These are phyloP conservation scores for Melanaphis sacchari DNA, from an alignment of 1,140 invertebrate species.

Conservation along the genomic window DNA sequence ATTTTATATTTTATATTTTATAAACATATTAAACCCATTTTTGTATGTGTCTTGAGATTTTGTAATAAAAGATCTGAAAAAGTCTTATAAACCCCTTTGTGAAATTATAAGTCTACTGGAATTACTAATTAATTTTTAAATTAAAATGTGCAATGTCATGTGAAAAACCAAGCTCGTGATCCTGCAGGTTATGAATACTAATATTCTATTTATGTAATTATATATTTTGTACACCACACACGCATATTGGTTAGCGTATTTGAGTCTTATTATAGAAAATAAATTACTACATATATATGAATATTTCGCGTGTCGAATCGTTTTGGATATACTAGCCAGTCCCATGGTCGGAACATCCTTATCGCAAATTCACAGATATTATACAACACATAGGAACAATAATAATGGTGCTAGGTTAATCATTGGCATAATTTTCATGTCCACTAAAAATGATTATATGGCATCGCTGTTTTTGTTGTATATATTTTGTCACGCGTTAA, in stretches of 20 bases:
- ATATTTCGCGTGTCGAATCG: neutral
- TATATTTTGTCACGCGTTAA: neutral
- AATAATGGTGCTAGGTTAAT: constrained; percentile 4
- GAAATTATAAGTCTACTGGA: too few species aligned
- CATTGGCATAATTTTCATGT: neutral
- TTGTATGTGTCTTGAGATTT: neutral
- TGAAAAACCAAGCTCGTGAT: neutral
- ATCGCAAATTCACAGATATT: constrained; percentile 17
- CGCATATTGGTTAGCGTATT: neutral
- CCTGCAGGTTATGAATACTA: constrained; percentile 28
- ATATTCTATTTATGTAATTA: neutral
- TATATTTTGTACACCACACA: neutral
- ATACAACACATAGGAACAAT: neutral
- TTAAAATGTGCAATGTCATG: constrained; percentile 18
- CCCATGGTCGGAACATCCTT: constrained; percentile 4
- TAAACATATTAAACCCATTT: neutral
- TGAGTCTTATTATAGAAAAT: neutral
- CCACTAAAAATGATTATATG: neutral
- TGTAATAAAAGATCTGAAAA: neutral
- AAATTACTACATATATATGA: constrained; percentile 1
- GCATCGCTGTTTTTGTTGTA: neutral
- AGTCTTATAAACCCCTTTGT: neutral
- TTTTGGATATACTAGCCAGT: neutral
- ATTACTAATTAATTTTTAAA: too few species aligned
- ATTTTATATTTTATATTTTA: neutral